Evolutionary conservation across 2,797 vertebrate species (phyloP), one percentile per base, ranked within the genome.

Genomic region (Acrocephalus scirpaceus): DNA sequence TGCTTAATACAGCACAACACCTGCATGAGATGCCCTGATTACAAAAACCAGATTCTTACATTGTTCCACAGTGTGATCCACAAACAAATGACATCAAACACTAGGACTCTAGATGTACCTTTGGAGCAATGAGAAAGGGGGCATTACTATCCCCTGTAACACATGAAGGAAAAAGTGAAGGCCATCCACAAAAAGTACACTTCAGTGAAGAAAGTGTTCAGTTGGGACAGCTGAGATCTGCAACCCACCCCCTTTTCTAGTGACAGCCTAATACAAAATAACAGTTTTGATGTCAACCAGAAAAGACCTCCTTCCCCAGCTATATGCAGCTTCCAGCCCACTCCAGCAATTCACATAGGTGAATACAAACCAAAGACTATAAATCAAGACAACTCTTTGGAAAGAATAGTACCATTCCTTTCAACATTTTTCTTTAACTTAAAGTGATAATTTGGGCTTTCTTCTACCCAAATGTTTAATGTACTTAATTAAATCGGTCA

Each of bases 271-370:
- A 40, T 32, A 75, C 11, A 30, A 84, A 84, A 64, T 5, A 47
- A 30, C 7, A 76, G 27, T 7, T 7, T 23, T 74, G 36, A 56
- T 56, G 45, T 44, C 40, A 70, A 8, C 9, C 15, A 58, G 40
- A 70, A 54, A 62, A 74, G 45, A 60, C 8, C 53, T 15, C 16
- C 17, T 13, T 71, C 7, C 16, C 30, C 26, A 58, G 4, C 8
- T 22, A 9, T 1, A 15, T 0, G 0, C 29, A 45, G 13, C 32
- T 74, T 76, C 27, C 32, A 76, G 34, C 11, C 18, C 23, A 27
- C 21, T 61, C 7, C 5, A 79, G 34, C 25, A 56, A 26, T 53
- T 82, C 25, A 17, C 13, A 38, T 7, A 18, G 47, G 40, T 32
- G 42, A 78, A 47, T 73, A 19, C 23, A 85, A 92, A 82, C 20